phyloP scores from a whole-genome alignment of 2,797 vertebrate genomes.

The Megaceryle alcyon region DNA sequence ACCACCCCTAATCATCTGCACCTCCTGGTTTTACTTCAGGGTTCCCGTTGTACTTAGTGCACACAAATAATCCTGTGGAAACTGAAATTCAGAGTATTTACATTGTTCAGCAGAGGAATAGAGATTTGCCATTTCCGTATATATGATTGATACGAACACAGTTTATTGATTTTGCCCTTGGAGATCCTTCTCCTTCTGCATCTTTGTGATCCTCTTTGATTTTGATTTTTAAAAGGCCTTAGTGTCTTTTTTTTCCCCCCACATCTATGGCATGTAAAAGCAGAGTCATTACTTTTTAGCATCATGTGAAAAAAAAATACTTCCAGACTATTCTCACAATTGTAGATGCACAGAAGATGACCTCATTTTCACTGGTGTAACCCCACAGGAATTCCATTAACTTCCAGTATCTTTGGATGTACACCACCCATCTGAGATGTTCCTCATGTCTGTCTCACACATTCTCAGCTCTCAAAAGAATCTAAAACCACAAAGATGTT shows the following conservation, averaged over 20 bases:
- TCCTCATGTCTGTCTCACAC: neutral
- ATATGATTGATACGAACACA: neutral
- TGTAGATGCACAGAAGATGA: neutral
- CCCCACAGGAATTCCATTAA: neutral
- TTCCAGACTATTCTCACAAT: neutral
- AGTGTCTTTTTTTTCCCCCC: rapidly evolving
- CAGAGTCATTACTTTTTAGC: neutral
- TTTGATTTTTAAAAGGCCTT: neutral
- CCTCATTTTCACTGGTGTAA: neutral
- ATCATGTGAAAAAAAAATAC: neutral
- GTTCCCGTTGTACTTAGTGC: neutral
- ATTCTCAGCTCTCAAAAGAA: neutral
- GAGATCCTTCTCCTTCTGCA: neutral
- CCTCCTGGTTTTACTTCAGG: neutral
- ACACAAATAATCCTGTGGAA: neutral
- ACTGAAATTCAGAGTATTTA: neutral
- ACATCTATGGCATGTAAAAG: neutral
- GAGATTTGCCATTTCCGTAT: neutral
- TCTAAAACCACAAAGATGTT: neutral
- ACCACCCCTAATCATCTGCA: neutral
- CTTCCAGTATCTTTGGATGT: neutral
- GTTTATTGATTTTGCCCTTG: neutral
- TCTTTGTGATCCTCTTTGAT: neutral
- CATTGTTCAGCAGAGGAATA: neutral
- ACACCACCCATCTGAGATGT: neutral